Conservation (phyloP, 1,140 invertebrate genomes). For the Brachionus sp. region DNA sequence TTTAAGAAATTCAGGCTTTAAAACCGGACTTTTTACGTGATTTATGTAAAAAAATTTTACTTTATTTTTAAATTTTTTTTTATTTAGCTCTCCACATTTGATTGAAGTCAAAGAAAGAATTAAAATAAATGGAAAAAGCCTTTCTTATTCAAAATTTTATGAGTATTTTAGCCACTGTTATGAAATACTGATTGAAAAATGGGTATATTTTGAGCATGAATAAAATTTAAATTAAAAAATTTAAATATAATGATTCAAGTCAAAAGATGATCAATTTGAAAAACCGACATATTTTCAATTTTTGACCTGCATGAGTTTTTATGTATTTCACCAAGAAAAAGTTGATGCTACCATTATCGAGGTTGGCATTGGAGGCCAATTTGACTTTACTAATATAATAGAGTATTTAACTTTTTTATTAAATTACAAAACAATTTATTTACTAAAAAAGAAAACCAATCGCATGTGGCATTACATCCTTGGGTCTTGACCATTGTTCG, state of each 20-base stretch:
- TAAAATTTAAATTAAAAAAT: neutral
- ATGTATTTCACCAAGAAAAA: conserved; percentile 79
- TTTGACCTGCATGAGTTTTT: conserved; percentile 82
- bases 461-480: conserved; percentile 81
- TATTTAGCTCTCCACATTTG: conserved; percentile 82
- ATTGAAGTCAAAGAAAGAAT: conserved; percentile 87
- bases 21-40: conserved; percentile 81
- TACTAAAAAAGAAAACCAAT: conserved; percentile 64
- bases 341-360: conserved; percentile 88
- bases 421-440: neutral
- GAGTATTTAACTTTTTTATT: conserved; percentile 60
- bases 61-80: neutral
- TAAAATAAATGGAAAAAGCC: conserved; percentile 74
- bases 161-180: conserved; percentile 70
- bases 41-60: neutral
- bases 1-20: conserved; percentile 74
- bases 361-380: conserved; percentile 92
- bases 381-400: conserved; percentile 89
- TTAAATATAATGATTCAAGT: neutral
- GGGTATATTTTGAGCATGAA: neutral
- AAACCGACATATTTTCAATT: conserved; percentile 94
- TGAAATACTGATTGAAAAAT: conserved; percentile 12
- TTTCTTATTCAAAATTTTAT: conserved; percentile 72
- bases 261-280: conserved; percentile 48
- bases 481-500: conserved; percentile 80